phyloP scores from a whole-genome alignment of 2,888 invertebrate species.

The Brenthis ino region DNA sequence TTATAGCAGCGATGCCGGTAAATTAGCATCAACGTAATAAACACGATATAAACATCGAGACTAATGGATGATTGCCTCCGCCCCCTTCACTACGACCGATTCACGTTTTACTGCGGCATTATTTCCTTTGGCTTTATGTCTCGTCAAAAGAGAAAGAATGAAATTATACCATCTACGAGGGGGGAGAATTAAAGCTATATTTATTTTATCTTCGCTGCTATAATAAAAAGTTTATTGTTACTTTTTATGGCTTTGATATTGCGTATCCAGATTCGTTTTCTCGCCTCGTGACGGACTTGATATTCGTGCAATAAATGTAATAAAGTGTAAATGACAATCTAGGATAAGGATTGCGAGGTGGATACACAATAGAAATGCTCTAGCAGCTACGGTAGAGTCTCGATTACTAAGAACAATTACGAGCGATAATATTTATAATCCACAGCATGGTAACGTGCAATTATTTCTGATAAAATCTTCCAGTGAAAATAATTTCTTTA shows the following conservation, averaged over 20 bases:
- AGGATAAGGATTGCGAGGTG: constrained; percentile 15
- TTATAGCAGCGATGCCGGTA: constrained; percentile 54
- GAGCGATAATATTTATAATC: constrained; percentile 11
- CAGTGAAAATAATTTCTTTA: constrained; percentile 33
- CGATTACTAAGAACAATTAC: constrained; percentile 15
- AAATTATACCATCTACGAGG: constrained; percentile 47
- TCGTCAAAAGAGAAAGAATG: constrained; percentile 48
- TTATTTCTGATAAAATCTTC: constrained; percentile 33
- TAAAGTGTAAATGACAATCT: constrained; percentile 23
- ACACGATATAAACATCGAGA: constrained; percentile 75
- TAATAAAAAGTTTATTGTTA: constrained; percentile 70
- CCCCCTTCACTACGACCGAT: constrained; percentile 38
- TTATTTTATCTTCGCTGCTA: constrained; percentile 64
- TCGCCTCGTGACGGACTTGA: constrained; percentile 22
- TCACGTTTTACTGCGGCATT: constrained; percentile 39
- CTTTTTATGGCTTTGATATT: constrained; percentile 67
- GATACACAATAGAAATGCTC: not conserved
- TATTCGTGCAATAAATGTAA: constrained; percentile 19
- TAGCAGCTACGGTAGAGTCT: not conserved
- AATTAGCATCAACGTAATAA: constrained; percentile 69
- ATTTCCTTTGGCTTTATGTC: constrained; percentile 46
- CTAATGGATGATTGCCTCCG: constrained; percentile 70
- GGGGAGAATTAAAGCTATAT: constrained; percentile 59
- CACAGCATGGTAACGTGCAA: constrained; percentile 9
- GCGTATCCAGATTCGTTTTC: constrained; percentile 44